Conservation (phyloP, 2,888 invertebrate species). For the Conomelus anceps region DNA sequence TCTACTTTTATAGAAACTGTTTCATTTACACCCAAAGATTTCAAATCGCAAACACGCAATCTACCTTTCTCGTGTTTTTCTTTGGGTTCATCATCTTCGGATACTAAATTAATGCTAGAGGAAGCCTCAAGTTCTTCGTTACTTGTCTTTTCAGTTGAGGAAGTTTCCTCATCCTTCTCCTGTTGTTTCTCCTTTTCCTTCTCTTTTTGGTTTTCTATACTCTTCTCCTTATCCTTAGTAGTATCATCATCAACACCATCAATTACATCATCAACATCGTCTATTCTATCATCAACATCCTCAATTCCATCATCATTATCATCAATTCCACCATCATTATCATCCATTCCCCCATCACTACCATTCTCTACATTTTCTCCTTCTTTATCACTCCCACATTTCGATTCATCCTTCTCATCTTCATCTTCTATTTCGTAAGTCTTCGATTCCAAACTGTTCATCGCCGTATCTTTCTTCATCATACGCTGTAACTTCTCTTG, state of each 20-base stretch:
- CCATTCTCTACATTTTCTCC: not conserved
- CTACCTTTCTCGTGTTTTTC: no score
- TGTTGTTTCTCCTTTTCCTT: not conserved
- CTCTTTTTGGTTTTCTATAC: not conserved
- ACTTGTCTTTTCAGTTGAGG: not conserved
- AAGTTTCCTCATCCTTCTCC: not conserved
- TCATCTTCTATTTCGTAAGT: not conserved
- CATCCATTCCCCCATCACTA: not conserved
- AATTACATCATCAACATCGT: not conserved
- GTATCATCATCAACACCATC: not conserved
- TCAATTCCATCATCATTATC: not conserved
- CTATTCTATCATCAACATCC: not conserved
- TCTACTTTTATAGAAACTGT: no score
- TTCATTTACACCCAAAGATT: no score
- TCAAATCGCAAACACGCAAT: no score
- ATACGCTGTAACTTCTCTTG: no score
- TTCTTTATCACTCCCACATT: not conserved
- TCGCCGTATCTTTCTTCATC: no score
- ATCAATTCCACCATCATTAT: not conserved
- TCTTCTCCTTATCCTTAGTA: not conserved
- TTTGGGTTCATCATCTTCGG: no score
- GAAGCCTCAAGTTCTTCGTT: slow-evolving; percentile 1
- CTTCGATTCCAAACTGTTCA: slow-evolving; percentile 10
- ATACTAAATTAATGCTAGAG: not conserved
- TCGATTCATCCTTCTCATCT: not conserved